These are phyloP conservation scores for Lamellibrachia columna DNA, from an alignment of 2,888 invertebrate genomes.

Conservation along the genomic window DNA sequence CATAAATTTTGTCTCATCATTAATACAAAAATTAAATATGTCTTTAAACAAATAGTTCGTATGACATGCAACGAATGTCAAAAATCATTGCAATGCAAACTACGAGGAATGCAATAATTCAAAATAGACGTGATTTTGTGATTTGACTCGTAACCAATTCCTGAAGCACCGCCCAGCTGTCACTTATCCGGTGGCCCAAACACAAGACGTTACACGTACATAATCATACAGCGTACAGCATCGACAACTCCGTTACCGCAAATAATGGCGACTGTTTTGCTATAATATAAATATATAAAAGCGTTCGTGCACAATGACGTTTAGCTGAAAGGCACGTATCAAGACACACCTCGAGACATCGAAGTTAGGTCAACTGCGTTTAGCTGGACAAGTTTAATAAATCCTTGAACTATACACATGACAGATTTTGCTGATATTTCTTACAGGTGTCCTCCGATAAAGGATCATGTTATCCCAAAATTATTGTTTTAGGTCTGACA, in stretches of 20 bases:
- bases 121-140: neutral
- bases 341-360: neutral
- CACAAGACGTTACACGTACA: neutral
- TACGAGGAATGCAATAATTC: neutral
- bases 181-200: neutral
- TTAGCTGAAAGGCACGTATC: neutral
- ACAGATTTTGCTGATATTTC: neutral
- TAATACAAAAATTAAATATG: neutral
- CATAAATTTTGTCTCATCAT: neutral
- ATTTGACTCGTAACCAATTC: constrained; percentile 7
- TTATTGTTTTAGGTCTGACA: neutral
- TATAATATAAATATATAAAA: neutral
- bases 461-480: neutral
- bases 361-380: neutral
- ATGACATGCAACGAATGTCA: neutral
- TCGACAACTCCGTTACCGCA: neutral
- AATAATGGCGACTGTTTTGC: neutral
- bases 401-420: neutral
- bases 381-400: neutral
- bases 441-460: neutral
- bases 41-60: neutral
- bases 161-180: neutral
- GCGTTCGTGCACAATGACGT: neutral
- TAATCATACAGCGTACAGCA: neutral
- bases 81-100: neutral